Base-by-base conservation (phyloP, 2,797 vertebrate genomes). In the Gymnoscopelus braueri region DNA sequence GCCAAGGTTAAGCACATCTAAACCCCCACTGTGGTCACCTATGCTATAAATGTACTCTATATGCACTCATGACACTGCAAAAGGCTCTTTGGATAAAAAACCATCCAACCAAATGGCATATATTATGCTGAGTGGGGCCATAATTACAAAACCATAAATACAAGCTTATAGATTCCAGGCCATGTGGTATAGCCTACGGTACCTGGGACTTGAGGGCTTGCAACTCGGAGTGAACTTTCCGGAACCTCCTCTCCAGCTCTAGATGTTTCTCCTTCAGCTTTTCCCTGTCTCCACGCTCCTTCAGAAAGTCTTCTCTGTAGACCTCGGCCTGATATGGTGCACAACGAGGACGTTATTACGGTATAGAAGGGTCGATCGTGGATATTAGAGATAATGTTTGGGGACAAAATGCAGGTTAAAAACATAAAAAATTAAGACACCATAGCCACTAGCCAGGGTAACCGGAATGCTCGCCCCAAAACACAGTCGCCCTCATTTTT, bases 171-270 rank as follows among this genome's bases (percentile, higher is more conserved):
- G 12, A 13, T 1, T 2, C 9, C 1, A 3, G 0, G 10, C 11
- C 3, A 0, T 0, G 0, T 6, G 53, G n/a, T n/a, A n/a, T n/a
- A n/a, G n/a, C 19, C 19, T 19, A 19, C 19, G 19, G 19, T 87
- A 92, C 91, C 88, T 91, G 75, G 53, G 61, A 11, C 44, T 60
- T 65, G 23, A 39, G 59, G 15, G 53, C 4, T 12, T 65, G 29
- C 8, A 70, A 29, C 48, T 72, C 70, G 3, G 32, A 12, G n/a
- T 72, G 58, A 24, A 55, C 53, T 19, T 54, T 72, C 10, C 65
- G 65, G 51, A 55, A 72, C 6, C 14, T 54, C 9, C 35, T 39
- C 23, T 66, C 57, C 50, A 66, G 57, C 39, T 54, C 49, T 15
- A 7, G 14, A 15, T 61, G 60, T 51, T 66, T 72, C 24, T 60